A percentile compares a stretch with the other conserved stretches of the same genome.
Conservation (phyloP, 1,140 invertebrate genomes). For the Nilaparvata lugens region DNA sequence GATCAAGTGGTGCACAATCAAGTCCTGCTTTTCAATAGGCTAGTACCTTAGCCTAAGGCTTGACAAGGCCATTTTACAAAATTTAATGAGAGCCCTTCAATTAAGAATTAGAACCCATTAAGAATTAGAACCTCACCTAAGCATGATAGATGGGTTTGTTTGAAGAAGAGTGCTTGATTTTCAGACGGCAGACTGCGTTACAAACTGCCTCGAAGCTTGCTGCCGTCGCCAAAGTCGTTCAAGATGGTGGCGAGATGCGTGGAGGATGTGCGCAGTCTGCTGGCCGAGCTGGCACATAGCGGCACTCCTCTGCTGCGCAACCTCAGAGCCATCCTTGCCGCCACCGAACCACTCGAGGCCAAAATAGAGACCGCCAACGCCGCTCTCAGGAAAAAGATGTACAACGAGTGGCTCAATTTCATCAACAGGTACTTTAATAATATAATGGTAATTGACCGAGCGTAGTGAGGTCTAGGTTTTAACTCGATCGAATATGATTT, state of each 20-base stretch:
- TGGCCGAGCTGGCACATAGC: slow-evolving; percentile 2
- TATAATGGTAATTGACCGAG: too few species aligned
- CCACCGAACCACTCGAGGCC: background rate
- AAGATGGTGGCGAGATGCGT: slow-evolving; percentile 7
- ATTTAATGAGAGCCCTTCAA: too few species aligned
- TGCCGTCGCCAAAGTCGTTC: background rate
- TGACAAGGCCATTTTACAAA: too few species aligned
- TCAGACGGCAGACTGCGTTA: background rate
- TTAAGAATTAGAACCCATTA: too few species aligned
- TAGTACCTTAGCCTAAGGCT: too few species aligned
- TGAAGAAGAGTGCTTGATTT: too few species aligned
- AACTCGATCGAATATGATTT: too few species aligned
- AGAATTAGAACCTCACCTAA: too few species aligned
- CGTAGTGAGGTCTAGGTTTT: too few species aligned
- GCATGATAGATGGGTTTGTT: too few species aligned
- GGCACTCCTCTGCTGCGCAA: background rate
- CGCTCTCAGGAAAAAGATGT: slow-evolving; percentile 8
- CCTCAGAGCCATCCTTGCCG: background rate
- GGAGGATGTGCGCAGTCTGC: slow-evolving; percentile 8
- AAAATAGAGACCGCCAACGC: slow-evolving; percentile 1
- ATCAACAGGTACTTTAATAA: slow-evolving; percentile 1
- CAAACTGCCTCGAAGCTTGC: slow-evolving; percentile 9
- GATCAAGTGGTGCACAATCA: too few species aligned
- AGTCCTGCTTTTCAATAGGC: too few species aligned
- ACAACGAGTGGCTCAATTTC: slow-evolving; percentile 1